Evolutionary conservation across 2,888 invertebrate species (phyloP), one percentile per base, ranked within the genome.

Genomic region (Oxycera nigricornis): DNA sequence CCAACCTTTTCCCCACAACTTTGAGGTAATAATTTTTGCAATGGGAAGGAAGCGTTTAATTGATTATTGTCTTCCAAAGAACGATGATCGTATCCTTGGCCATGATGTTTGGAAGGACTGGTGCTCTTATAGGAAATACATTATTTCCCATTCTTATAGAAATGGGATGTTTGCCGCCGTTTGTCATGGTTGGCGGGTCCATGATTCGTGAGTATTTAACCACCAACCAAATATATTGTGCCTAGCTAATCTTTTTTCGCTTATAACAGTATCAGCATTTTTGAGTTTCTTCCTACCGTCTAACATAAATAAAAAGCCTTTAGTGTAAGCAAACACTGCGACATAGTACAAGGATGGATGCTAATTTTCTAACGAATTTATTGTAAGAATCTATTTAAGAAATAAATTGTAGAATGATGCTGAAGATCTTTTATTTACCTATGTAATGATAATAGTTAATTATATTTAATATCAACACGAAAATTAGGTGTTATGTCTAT

Each of bases 11-110:
- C 77, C 85, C 85, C 46, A 85, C 85, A 6, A 82, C 83, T 11
- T 76, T 84, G 41, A 80, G 85, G 85, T 84, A 78, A 75, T 11
- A 70, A 55, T 28, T 35, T 39, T 26, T 24, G 81, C 39, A 39
- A 11, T 39, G 35, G 9, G 11, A 6, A 9, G 50, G n/a, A 50
- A 28, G 26, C 3, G 14, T 30, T 28, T 17, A 11, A 28, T 61
- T 1, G 4, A 30, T 61, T 30, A 61, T 61, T 61, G 2, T 22
- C 17, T 68, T 68, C 50, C 17, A 20, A 7, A 92, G 92, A 81
- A 92, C 92, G 1, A 90, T 92, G 89, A 90, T 92, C 0, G 88
- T 93, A 78, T 89, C 92, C 0, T 86, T 90, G 2, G 89, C 90
- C 39, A 88, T 93, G 87, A 92, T 92, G 91, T 86, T 87, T 65